Evolutionary conservation across 2,888 invertebrate genomes (phyloP).

Genomic region (Nephrocerus scutellatus): DNA sequence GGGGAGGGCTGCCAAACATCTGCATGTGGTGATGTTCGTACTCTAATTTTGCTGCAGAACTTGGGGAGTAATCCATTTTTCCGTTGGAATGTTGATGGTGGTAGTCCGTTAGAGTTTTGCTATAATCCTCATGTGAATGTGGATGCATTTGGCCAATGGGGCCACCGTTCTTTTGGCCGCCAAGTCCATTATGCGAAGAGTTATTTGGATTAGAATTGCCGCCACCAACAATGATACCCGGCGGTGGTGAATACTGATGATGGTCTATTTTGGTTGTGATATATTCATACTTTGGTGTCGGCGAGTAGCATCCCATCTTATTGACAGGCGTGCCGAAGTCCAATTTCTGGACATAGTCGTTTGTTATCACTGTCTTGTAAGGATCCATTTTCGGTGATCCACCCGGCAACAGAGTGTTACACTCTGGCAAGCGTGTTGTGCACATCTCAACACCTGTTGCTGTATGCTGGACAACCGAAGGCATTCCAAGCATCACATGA

Average conservation of each 20-base stretch:
- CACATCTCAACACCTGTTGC: slow-evolving; percentile 33
- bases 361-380: slow-evolving; percentile 31
- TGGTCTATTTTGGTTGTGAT: slow-evolving; percentile 38
- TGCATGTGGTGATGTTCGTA: slow-evolving; percentile 42
- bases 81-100: slow-evolving; percentile 38
- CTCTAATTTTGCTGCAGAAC: slow-evolving; percentile 31
- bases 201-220: slow-evolving; percentile 26
- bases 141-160: too few species aligned
- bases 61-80: slow-evolving; percentile 40
- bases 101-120: slow-evolving; percentile 32
- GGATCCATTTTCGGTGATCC: slow-evolving; percentile 43
- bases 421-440: slow-evolving; percentile 44
- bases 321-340: slow-evolving; percentile 36
- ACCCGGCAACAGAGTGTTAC: slow-evolving; percentile 43
- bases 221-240: too few species aligned
- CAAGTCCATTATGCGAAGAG: too few species aligned
- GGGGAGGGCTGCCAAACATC: slow-evolving; percentile 38
- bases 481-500: slow-evolving; percentile 62
- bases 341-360: slow-evolving; percentile 41
- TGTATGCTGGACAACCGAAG: slow-evolving; percentile 33
- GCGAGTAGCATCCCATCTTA: slow-evolving; percentile 47
- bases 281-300: slow-evolving; percentile 46
- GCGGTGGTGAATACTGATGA: slow-evolving; percentile 34
- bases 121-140: too few species aligned
- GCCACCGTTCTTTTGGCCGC: too few species aligned